Conservation (phyloP, 2,888 invertebrate species). For the Microctonus aethiopoides region DNA sequence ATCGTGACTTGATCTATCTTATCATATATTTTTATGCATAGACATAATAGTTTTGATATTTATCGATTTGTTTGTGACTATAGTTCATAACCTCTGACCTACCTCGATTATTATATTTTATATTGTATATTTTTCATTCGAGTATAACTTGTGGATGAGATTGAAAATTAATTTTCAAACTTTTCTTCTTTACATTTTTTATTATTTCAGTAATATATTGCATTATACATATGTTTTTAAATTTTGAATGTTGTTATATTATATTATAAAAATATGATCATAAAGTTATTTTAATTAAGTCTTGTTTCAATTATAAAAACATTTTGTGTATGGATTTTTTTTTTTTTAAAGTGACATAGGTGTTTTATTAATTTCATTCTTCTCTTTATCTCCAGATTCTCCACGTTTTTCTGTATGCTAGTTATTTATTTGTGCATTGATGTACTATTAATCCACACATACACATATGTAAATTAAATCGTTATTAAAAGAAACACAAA, state of each 20-base stretch:
- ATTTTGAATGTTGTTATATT: background rate
- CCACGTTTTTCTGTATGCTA: background rate
- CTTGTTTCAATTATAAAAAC: background rate
- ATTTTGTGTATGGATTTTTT: background rate
- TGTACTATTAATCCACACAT: no score
- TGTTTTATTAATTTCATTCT: background rate
- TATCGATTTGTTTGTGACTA: background rate
- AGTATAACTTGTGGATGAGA: no score
- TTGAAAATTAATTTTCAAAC: no score
- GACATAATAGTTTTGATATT: slow-evolving; percentile 4
- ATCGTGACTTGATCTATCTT: slow-evolving; percentile 8
- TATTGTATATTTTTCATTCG: background rate
- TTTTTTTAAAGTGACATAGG: background rate
- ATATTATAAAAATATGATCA: background rate
- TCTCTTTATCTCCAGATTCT: background rate
- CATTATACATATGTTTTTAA: background rate
- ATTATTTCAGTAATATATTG: no score
- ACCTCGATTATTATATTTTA: background rate
- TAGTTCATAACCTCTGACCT: slow-evolving; percentile 12
- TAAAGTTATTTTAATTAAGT: background rate
- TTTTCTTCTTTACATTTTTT: no score
- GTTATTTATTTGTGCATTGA: no score
- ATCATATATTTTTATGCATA: background rate
- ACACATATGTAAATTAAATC: background rate
- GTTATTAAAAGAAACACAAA: background rate